phyloP scores from a whole-genome alignment of 2,797 vertebrate genomes.

The Dryobates pubescens region DNA sequence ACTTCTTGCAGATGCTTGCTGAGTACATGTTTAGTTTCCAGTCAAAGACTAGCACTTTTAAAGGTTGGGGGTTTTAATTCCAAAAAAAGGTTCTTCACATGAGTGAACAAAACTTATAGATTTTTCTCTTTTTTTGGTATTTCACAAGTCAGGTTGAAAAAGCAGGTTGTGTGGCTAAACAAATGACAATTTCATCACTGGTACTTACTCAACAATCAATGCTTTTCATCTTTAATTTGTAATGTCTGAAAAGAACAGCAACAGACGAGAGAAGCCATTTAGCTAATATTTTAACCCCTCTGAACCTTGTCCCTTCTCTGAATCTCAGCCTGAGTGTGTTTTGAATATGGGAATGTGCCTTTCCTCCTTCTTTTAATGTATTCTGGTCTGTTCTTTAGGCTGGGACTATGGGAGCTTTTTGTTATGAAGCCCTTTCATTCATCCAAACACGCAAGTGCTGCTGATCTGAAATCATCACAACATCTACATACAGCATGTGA shows the following conservation, averaged over 20 bases:
- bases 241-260: neutral
- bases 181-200: conserved; percentile 6
- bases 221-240: conserved; percentile 2
- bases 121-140: neutral
- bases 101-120: conserved; percentile 24
- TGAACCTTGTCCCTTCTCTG: neutral
- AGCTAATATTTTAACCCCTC: neutral
- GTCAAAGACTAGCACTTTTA: neutral
- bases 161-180: neutral
- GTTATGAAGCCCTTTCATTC: neutral
- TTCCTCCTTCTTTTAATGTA: neutral
- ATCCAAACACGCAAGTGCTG: neutral
- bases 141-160: conserved; percentile 12
- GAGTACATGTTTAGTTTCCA: neutral
- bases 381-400: neutral
- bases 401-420: neutral
- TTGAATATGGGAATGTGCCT: neutral
- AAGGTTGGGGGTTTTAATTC: neutral
- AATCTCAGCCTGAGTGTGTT: neutral
- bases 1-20: neutral
- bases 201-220: neutral
- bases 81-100: neutral
- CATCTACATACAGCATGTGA: neutral
- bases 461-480: neutral
- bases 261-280: neutral